These are phyloP conservation scores for Drosophila demipolita DNA, from an alignment of 2,888 invertebrate species.

Conservation along the genomic window DNA sequence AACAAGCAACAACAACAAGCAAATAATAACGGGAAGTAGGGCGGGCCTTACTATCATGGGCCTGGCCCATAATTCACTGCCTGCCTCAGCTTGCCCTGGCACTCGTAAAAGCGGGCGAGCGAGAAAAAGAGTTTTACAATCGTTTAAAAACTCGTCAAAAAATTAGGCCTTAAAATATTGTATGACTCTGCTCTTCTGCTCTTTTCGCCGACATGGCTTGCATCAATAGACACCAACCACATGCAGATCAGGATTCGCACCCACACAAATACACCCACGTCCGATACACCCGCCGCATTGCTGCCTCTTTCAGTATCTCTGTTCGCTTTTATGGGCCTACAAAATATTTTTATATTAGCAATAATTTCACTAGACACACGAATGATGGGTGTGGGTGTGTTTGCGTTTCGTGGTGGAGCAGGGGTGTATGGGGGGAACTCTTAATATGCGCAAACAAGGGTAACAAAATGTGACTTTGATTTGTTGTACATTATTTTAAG, in stretches of 20 bases:
- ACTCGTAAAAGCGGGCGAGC: slow-evolving; percentile 70
- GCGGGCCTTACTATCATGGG: slow-evolving; percentile 51
- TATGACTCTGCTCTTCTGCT: slow-evolving; percentile 45
- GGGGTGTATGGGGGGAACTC: slow-evolving; percentile 34
- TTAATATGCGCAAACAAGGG: slow-evolving; percentile 57
- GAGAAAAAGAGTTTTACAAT: slow-evolving; percentile 81
- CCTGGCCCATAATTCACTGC: slow-evolving; percentile 74
- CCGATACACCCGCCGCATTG: slow-evolving; percentile 9
- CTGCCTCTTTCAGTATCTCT: slow-evolving; percentile 24
- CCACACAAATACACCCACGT: slow-evolving; percentile 7
- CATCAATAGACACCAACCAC: slow-evolving; percentile 59
- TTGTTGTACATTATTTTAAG: slow-evolving; percentile 59
- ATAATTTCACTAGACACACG: slow-evolving; percentile 76
- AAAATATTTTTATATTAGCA: slow-evolving; percentile 82
- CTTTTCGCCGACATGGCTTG: slow-evolving; percentile 33
- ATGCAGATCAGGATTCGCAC: slow-evolving; percentile 30
- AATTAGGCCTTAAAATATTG: slow-evolving; percentile 83
- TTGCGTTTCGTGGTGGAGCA: slow-evolving; percentile 6
- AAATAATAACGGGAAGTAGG: slow-evolving; percentile 22
- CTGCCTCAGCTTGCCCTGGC: slow-evolving; percentile 29
- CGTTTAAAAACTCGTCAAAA: slow-evolving; percentile 85
- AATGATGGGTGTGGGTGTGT: slow-evolving; percentile 16
- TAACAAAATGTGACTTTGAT: slow-evolving; percentile 59
- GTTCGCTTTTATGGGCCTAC: slow-evolving; percentile 80
- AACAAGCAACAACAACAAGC: slow-evolving; percentile 45